Base-by-base conservation (phyloP, 2,888 invertebrate species). In the Charanyca ferruginea region DNA sequence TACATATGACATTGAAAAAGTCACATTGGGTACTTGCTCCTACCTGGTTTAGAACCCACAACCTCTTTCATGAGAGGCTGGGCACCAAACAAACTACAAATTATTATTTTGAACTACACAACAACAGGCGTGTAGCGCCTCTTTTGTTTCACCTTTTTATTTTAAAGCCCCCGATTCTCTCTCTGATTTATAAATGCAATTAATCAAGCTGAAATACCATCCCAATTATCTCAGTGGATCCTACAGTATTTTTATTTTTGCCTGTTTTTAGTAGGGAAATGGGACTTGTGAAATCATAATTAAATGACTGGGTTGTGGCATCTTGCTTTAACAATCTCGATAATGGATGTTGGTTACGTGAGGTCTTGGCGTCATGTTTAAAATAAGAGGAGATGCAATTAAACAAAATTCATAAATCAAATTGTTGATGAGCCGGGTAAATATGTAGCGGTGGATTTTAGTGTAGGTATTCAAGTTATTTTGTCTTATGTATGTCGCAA, bases 161-260 rank as follows among this genome's bases (percentile, higher is more conserved):
- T 87, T 87, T 84, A 85, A 88, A 83, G 32, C 67, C 83, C 81
- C 85, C 84, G 85, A 87, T 87, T 83, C 71, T 42, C 82, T 63
- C 63, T 45, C 81, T 90, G 90, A 91, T 90, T 91, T 90, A 92
- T 89, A 88, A 79, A 88, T 88, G 89, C 88, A 90, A 91, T 91
- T 91, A 89, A 92, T 91, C 90, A 91, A 84, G 87, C 88, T 91
- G 90, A 88, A 91, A 91, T 92, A 91, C 91, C 91, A 91, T 86
- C 74, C 91, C 91, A 92, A 91, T 92, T 92, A 92, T 91, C 89
- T 91, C 87, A 87, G 85, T 85, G 86, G 83, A 83, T 89, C 85
- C 84, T 75, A 81, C 83, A 77, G 83, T n/a, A n/a, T 2, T 32
- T 81, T 83, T 85, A 85, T 86, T 81, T 79, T 71, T 52, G 74